These are phyloP conservation scores for Bujurquina vittata DNA, from an alignment of 2,113 vertebrate species.

Conservation along the genomic window DNA sequence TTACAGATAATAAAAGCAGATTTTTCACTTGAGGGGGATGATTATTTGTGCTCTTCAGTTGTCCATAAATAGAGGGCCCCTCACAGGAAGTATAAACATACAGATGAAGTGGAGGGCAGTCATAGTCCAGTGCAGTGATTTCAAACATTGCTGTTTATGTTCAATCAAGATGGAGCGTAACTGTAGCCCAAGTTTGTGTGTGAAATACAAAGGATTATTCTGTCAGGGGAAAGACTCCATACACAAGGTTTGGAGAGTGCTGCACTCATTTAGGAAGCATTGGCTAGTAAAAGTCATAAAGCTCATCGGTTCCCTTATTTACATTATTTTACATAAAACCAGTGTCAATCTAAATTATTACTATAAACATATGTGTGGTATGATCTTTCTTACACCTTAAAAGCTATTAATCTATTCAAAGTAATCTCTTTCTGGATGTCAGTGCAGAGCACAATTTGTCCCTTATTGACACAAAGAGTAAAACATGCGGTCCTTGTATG, in stretches of 20 bases:
- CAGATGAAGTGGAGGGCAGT: constrained; percentile 88
- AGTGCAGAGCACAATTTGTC: constrained; percentile 51
- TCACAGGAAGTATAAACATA: constrained; percentile 95
- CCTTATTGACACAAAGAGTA: constrained; percentile 26
- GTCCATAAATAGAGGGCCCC: constrained; percentile 96
- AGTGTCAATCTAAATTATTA: background rate
- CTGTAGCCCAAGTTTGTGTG: constrained; percentile 47
- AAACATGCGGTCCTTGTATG: constrained; percentile 21
- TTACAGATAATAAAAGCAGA: constrained; percentile 96
- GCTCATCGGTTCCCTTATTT: background rate
- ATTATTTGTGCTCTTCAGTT: constrained; percentile 97
- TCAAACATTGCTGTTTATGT: constrained; percentile 94
- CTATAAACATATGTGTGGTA: background rate
- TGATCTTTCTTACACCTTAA: background rate
- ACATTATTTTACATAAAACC: background rate
- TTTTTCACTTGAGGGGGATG: constrained; percentile 90
- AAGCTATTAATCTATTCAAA: background rate
- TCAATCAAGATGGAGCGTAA: constrained; percentile 88
- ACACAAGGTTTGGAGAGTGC: constrained; percentile 57
- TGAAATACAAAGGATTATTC: constrained; percentile 58
- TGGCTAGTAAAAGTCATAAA: background rate
- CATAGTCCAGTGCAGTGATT: constrained; percentile 86
- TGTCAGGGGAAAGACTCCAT: constrained; percentile 30
- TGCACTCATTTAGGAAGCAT: constrained; percentile 44
- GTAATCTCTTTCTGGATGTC: background rate